These are phyloP conservation scores for Saxidomus purpurata DNA, from an alignment of 1,140 invertebrate genomes.

Conservation along the genomic window DNA sequence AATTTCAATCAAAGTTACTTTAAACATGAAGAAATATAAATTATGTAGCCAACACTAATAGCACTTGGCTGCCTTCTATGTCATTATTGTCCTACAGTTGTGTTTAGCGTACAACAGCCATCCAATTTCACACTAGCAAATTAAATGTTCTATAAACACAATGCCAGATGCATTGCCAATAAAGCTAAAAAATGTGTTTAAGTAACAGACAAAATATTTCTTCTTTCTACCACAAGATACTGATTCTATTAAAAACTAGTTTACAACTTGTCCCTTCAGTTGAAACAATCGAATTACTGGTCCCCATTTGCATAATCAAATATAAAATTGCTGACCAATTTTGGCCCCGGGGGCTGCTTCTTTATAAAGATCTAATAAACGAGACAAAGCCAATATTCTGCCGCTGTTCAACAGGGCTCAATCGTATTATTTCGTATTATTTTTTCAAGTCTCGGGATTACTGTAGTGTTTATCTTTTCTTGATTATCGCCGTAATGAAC, in stretches of 20 bases:
- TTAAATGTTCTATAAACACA: no score
- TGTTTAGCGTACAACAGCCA: no score
- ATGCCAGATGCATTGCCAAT: no score
- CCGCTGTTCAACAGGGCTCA: neutral
- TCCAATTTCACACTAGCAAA: no score
- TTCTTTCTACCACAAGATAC: neutral
- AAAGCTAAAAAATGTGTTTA: neutral
- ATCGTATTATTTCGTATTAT: slow-evolving; percentile 21
- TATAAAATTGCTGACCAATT: slow-evolving; percentile 36
- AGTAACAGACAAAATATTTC: slow-evolving; percentile 12
- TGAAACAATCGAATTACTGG: slow-evolving; percentile 24
- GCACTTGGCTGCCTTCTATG: no score
- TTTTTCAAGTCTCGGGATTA: neutral
- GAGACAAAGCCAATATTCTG: slow-evolving; percentile 28
- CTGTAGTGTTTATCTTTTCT: slow-evolving; percentile 29
- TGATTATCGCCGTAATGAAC: neutral
- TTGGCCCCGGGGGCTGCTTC: neutral
- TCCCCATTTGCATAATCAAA: slow-evolving; percentile 19
- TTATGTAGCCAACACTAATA: no score
- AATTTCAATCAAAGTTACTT: no score
- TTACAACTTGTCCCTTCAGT: slow-evolving; percentile 19
- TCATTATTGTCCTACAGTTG: no score
- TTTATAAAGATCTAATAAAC: slow-evolving; percentile 27
- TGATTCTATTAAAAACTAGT: slow-evolving; percentile 29
- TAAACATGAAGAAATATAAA: no score